These are phyloP conservation scores for Periparus ater DNA, from an alignment of 2,797 vertebrate genomes.

Conservation along the genomic window DNA sequence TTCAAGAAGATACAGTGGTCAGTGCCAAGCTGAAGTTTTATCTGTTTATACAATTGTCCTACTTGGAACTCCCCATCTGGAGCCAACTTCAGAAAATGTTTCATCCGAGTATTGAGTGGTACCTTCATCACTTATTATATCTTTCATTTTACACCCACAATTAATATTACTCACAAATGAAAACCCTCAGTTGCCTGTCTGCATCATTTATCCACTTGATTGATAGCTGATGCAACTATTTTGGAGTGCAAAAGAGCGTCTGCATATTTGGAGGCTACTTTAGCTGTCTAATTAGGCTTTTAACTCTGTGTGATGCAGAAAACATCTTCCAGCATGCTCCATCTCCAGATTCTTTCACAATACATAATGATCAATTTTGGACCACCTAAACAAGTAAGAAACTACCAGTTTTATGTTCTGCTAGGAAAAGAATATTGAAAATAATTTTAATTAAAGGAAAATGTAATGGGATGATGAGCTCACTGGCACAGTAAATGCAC, in stretches of 20 bases:
- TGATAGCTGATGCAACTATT: slow-evolving; percentile 41
- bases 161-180: slow-evolving; percentile 46
- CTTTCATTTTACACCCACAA: slow-evolving; percentile 58
- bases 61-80: neutral
- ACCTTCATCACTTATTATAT: slow-evolving; percentile 32
- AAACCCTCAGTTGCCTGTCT: slow-evolving; percentile 4
- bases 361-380: neutral
- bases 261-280: slow-evolving; percentile 9
- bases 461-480: neutral
- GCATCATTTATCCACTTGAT: slow-evolving; percentile 24
- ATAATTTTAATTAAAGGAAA: neutral
- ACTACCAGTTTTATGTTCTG: neutral
- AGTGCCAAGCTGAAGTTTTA: neutral
- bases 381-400: neutral
- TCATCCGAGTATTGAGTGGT: neutral
- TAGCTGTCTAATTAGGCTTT: slow-evolving; percentile 9
- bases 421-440: neutral
- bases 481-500: neutral
- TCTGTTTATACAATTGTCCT: neutral
- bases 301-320: neutral
- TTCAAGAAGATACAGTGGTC: neutral
- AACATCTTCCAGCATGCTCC: neutral
- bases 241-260: neutral
- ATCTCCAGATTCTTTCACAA: neutral
- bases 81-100: neutral